phyloP scores from a whole-genome alignment of 2,797 vertebrate genomes.

The Chloroceryle inda region DNA sequence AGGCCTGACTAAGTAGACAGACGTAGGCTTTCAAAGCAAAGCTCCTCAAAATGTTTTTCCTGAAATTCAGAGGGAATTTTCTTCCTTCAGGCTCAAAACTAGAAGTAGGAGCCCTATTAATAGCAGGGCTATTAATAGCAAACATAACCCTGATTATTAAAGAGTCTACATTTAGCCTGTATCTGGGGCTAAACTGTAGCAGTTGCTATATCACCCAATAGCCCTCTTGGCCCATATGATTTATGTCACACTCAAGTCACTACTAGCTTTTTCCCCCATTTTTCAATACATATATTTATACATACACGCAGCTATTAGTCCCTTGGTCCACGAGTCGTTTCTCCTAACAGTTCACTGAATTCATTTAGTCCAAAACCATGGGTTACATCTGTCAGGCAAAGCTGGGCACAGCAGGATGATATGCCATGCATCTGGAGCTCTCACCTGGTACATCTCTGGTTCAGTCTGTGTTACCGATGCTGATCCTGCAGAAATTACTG shows the following conservation, averaged over 20 bases:
- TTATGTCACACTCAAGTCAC: neutral
- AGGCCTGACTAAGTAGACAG: neutral
- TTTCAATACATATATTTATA: neutral
- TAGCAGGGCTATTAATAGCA: neutral
- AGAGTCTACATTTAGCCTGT: neutral
- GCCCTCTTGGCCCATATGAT: neutral
- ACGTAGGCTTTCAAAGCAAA: neutral
- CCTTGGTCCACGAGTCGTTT: neutral
- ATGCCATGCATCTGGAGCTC: neutral
- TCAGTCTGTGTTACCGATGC: no score
- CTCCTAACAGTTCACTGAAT: neutral
- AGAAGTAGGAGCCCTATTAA: neutral
- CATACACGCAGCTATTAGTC: neutral
- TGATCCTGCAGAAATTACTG: no score
- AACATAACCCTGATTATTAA: neutral
- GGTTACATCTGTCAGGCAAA: neutral
- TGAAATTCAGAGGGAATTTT: neutral
- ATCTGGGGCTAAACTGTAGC: neutral
- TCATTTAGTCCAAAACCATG: neutral
- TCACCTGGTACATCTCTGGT: neutral
- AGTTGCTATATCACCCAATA: neutral
- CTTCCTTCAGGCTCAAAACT: neutral
- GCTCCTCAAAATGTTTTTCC: neutral
- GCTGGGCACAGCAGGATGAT: neutral
- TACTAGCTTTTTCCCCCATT: neutral